Evolutionary conservation across 2,888 invertebrate genomes (phyloP).

Genomic region (Eumacrocentrus americanus): DNA sequence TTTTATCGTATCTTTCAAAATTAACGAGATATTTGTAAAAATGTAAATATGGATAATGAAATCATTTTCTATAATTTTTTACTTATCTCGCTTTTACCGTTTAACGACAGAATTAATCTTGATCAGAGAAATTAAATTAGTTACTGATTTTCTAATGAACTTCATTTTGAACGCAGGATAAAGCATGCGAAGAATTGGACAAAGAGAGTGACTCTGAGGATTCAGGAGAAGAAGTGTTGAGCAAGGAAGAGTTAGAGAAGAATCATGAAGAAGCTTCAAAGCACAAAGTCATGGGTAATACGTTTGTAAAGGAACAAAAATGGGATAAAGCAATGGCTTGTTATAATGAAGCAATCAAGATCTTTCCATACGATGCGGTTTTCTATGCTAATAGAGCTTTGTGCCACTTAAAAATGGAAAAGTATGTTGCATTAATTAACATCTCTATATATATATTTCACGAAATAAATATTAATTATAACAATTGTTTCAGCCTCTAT

Average conservation of each 20-base stretch:
- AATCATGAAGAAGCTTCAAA: conserved; percentile 68
- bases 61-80: too few relatives aligned
- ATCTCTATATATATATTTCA: too few relatives aligned
- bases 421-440: conserved; percentile 66
- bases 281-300: conserved; percentile 84
- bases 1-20: too few relatives aligned
- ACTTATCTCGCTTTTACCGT: background rate
- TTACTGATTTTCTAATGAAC: background rate
- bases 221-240: conserved; percentile 62
- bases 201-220: conserved; percentile 50
- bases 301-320: conserved; percentile 75
- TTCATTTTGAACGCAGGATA: conserved; percentile 61
- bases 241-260: conserved; percentile 63
- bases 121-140: background rate
- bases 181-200: conserved; percentile 66
- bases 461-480: background rate
- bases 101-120: background rate
- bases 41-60: too few relatives aligned
- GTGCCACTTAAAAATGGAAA: conserved; percentile 81
- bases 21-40: too few relatives aligned
- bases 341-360: conserved; percentile 86
- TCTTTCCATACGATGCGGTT: conserved; percentile 78
- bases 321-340: conserved; percentile 86
- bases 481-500: conserved; percentile 64
- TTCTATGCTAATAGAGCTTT: conserved; percentile 88